Evolutionary conservation across 2,888 invertebrate species (phyloP).

Genomic region (Gymnoscelis rufifasciata): DNA sequence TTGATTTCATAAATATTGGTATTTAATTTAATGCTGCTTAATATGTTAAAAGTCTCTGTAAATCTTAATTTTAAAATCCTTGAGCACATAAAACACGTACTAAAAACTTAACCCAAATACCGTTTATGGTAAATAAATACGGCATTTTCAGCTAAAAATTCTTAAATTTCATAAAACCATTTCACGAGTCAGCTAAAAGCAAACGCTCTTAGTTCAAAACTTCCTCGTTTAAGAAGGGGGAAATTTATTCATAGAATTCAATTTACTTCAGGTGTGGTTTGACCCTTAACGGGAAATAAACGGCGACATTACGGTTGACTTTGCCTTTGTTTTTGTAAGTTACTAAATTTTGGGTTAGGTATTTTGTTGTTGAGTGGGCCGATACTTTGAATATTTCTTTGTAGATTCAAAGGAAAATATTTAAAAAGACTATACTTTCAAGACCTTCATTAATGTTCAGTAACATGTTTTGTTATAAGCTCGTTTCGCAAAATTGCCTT

Average conservation of each 20-base stretch:
- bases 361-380: neutral
- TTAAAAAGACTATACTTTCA: no score
- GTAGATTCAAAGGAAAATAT: no score
- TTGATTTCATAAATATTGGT: no score
- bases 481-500: no score
- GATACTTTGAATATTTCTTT: neutral
- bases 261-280: constrained; percentile 71
- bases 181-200: constrained; percentile 14
- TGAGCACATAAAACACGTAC: no score
- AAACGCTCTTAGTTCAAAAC: constrained; percentile 18
- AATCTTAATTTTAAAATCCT: no score
- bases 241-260: constrained; percentile 75
- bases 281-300: constrained; percentile 71
- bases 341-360: neutral
- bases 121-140: no score
- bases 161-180: constrained; percentile 7
- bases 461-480: no score
- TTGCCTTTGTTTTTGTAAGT: constrained; percentile 48
- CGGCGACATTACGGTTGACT: constrained; percentile 61
- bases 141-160: neutral
- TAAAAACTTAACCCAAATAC: no score
- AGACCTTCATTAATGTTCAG: no score
- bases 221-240: constrained; percentile 18
- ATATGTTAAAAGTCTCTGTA: no score
- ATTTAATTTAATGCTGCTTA: no score